phyloP scores from a whole-genome alignment of 2,888 invertebrate species.

The Polydrusus cervinus region DNA sequence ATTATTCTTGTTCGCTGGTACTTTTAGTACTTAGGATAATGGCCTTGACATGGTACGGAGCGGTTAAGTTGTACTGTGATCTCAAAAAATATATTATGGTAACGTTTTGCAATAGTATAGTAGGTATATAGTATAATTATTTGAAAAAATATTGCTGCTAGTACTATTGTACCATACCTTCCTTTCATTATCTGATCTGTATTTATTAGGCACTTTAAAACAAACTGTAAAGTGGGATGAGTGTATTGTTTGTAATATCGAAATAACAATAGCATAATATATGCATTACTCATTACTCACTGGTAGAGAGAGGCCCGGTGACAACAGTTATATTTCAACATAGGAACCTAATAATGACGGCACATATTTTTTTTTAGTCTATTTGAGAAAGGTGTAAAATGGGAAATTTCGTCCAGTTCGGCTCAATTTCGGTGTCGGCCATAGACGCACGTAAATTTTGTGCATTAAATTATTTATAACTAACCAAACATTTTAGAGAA shows the following conservation, averaged over 20 bases:
- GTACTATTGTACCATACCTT: not conserved
- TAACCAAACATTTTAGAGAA: too few relatives aligned
- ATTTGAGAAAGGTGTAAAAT: too few relatives aligned
- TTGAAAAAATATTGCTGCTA: too few relatives aligned
- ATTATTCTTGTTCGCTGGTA: slow-evolving; percentile 22
- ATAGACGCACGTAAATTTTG: too few relatives aligned
- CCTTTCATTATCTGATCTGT: not conserved
- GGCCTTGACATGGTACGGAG: slow-evolving; percentile 41
- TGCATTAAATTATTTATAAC: too few relatives aligned
- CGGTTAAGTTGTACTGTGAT: slow-evolving; percentile 12
- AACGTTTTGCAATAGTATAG: not conserved
- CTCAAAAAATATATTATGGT: not conserved
- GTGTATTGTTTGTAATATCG: not conserved
- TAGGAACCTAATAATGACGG: not conserved
- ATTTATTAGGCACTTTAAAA: not conserved
- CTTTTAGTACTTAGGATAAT: slow-evolving; percentile 5
- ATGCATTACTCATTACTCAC: not conserved
- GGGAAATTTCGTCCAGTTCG: too few relatives aligned
- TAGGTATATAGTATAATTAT: too few relatives aligned
- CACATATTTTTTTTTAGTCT: too few relatives aligned
- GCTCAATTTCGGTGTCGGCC: too few relatives aligned
- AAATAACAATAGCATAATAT: not conserved
- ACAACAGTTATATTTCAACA: slow-evolving; percentile 1
- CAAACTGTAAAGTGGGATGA: not conserved
- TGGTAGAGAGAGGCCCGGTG: not conserved